Base-by-base conservation (phyloP, 2,888 invertebrate genomes). In the Elgonia sp. region DNA sequence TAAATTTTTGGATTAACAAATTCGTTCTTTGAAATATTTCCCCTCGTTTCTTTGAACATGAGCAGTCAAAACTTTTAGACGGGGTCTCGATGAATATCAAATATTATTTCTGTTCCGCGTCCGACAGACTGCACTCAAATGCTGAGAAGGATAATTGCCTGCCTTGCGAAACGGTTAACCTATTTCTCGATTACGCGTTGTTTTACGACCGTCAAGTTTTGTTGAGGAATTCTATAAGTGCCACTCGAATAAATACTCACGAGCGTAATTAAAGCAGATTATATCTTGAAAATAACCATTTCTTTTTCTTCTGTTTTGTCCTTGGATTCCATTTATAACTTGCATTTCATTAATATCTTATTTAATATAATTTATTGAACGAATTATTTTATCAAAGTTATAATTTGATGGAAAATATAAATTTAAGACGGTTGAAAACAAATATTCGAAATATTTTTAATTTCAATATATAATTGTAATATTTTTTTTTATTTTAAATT, bases 171-270 rank as follows among this genome's bases (percentile, higher is more conserved):
- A 82, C 62, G 76, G 80, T 76, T 81, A 86, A 86, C 81, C 81
- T 86, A 77, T 82, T 86, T 86, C 77, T 77, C 82, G 40, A 82
- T 82, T 82, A 65, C 76, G 40, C 29, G 29, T 86, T 86, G 77
- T 86, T 86, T 57, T 50, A 77, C 53, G 65, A 60, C 57, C 10
- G 39, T 63, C 72, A 60, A 77, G 82, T 77, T 73, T 82, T 50
- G 76, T 81, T 81, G 37, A 72, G 75, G 5, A 69, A 81, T 75
- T 81, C 20, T 69, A 42, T 57, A 70, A 86, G 65, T n/a, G 69
- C 69, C 20, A 69, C 69, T 69, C 12, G 70, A 80, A 57, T 40
- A 72, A 70, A 62, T 77, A 84, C 77, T 72, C 50, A 21, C 10
- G 57, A 53, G n/a, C n/a, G 37, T 67, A 83, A 75, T 83, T 75